Base-by-base conservation (phyloP, 1,140 invertebrate species). In the Microplitis mediator region DNA sequence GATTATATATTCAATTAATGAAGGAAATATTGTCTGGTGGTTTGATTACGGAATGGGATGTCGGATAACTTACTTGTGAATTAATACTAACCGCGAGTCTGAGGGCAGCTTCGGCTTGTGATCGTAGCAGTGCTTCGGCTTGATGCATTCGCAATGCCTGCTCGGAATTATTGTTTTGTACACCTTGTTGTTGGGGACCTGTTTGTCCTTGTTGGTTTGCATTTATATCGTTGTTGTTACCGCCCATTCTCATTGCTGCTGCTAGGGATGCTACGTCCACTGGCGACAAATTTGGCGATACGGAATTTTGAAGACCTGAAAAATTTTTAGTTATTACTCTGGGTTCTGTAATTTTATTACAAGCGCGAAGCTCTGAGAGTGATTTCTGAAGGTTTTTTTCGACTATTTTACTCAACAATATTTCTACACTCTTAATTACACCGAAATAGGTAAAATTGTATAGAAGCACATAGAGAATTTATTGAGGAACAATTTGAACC, bases 91-190 rank as follows among this genome's bases (percentile, higher is more conserved):
- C 94, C 13, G 94, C 94, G 74, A 95, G 84, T 79, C 95, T 88
- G 13, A 95, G 88, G 1, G 94, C 92, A 16, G 92, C 93, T 80
- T 95, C 94, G 0, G 94, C 94, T 76, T 95, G 94, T 64, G 93
- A 93, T 78, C 94, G 90, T 13, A 95, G 85, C 9, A 96, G 87
- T 0, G 93, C 94, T 84, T 95, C 93, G 1, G 93, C 93, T 79
- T 93, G 92, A 75, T 90, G 89, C 88, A 95, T 93, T 70, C 94
- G 88, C 5, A 95, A 84, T 1, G 93, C 91, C 4, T 93, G 91
- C 77, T 92, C 91, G 4, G 88, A 87, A 56, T 88, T 87, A 16
- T 89, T 87, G 69, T 88, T 83, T 73, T 90, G 90, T 36, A 90
- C 89, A 23, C 88, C 88, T 58, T 90, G 89, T 45, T 89, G 89